Evolutionary conservation across 2,797 vertebrate species (phyloP).

Genomic region (Myotis myotis): DNA sequence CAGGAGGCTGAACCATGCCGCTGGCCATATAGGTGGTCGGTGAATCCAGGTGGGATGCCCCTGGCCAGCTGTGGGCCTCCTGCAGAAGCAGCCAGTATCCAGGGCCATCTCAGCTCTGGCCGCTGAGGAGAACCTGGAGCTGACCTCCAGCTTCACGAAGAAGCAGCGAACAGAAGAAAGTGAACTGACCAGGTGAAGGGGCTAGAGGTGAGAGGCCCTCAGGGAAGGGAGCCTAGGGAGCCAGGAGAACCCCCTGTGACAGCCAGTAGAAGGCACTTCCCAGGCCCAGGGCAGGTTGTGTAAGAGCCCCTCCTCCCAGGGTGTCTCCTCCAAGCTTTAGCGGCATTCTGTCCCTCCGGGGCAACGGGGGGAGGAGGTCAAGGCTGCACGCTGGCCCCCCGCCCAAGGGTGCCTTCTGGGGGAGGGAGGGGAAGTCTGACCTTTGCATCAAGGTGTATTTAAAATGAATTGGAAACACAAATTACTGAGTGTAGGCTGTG

Average conservation of each 20-base stretch:
- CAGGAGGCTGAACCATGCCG: not conserved
- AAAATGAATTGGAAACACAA: not conserved
- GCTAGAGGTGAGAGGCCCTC: not conserved
- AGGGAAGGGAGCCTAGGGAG: not conserved
- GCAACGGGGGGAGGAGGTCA: not conserved
- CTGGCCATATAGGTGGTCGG: not conserved
- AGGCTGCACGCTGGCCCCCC: not conserved
- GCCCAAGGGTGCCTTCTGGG: not conserved
- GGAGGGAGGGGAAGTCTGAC: not conserved
- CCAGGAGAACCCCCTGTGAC: not conserved
- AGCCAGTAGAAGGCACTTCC: not conserved
- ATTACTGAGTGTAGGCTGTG: not conserved
- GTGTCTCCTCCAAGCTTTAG: not conserved
- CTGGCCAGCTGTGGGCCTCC: not conserved
- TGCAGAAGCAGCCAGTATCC: not conserved
- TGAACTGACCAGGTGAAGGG: not conserved
- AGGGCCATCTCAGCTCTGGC: not conserved
- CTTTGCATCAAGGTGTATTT: not conserved
- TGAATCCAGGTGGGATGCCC: not conserved
- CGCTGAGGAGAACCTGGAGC: not conserved
- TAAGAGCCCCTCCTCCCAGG: too few species aligned
- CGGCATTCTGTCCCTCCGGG: not conserved
- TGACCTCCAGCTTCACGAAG: too few species aligned
- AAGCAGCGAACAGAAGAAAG: not conserved
- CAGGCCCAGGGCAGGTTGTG: not conserved